Conservation (phyloP, 2,797 vertebrate genomes). For the Potorous gilbertii region DNA sequence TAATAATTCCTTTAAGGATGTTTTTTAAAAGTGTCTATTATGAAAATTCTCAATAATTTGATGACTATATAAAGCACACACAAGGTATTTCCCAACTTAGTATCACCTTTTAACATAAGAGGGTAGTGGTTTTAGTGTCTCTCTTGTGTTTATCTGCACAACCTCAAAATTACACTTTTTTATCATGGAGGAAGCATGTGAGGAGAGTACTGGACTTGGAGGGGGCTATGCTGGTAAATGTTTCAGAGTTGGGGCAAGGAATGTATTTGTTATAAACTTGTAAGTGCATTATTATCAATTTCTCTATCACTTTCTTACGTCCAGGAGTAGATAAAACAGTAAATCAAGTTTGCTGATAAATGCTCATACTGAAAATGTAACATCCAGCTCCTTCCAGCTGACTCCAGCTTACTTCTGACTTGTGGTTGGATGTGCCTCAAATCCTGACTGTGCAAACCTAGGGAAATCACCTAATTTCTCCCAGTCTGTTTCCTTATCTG, state of each 20-base stretch:
- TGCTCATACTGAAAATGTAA: neutral
- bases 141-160: neutral
- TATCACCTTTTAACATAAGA: neutral
- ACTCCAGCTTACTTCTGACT: neutral
- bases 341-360: neutral
- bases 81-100: neutral
- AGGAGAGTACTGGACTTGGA: neutral
- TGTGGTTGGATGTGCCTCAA: neutral
- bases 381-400: neutral
- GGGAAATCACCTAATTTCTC: neutral
- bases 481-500: slow-evolving; percentile 3
- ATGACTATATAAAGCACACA: slow-evolving; percentile 17
- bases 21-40: slow-evolving; percentile 12
- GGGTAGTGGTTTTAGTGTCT: neutral
- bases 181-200: neutral
- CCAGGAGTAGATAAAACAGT: neutral
- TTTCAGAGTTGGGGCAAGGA: neutral
- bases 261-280: neutral
- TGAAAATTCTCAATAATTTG: slow-evolving; percentile 19
- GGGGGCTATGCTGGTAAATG: neutral
- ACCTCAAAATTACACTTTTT: neutral
- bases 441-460: neutral
- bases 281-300: neutral
- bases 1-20: slow-evolving; percentile 38
- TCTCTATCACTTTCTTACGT: neutral